Base-by-base conservation (phyloP, 2,888 invertebrate genomes). In the Incurvaria masculella region DNA sequence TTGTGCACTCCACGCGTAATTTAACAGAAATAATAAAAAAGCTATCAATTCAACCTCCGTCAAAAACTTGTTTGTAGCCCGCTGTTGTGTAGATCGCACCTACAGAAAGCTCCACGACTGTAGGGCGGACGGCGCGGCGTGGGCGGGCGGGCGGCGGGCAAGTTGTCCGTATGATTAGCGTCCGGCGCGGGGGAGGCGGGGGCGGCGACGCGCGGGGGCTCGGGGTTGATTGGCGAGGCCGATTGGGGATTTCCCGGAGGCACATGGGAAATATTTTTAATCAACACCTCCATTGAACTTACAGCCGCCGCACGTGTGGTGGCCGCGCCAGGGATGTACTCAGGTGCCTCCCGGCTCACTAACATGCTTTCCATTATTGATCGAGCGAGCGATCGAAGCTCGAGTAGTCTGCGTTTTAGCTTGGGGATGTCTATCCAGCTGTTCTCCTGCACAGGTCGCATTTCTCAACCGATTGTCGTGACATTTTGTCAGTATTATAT, bases 221-320 rank as follows among this genome's bases (percentile, higher is more conserved):
- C 48, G 49, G 52, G 51, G 71, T 69, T 76, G 76, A 79, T 76
- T 79, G 78, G 75, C 66, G 64, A 4, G 73, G 71, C 75, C 79
- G 78, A 79, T 79, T 78, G 79, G 73, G 75, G 75, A 73, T 75
- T 76, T 74, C 72, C 76, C 76, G 69, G 73, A 72, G 79, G 74
- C 79, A 74, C 76, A 78, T 78, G 79, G 79, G 79, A 78, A 79
- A 79, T 79, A 79, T 79, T 79, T 79, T 79, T 79, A 79, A 79
- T 79, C 79, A 79, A 79, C 79, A 79, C 79, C 78, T 78, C 78
- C 79, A 79, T 79, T 79, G 76, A 79, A 79, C 79, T 79, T 79
- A 78, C 79, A 78, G 78, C 74, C 73, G 71, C 69, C 70, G 75
- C 76, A 76, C 75, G 78, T 76, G 78, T 74, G 75, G 73, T 67